phyloP scores from a whole-genome alignment of 2,113 vertebrate species.

The Ammodytes marinus region DNA sequence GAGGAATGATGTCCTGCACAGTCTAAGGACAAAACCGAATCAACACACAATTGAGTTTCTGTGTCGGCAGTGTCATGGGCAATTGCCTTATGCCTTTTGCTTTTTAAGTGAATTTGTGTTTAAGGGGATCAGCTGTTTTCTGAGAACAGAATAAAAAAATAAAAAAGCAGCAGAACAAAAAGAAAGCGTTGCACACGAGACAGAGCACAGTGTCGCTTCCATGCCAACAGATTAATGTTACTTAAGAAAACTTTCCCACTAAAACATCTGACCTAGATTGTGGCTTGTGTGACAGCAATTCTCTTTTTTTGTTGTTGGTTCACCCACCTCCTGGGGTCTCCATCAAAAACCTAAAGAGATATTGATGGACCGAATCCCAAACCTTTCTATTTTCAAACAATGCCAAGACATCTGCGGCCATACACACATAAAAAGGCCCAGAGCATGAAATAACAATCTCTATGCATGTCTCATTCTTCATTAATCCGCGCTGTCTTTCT shows the following conservation, averaged over 20 bases:
- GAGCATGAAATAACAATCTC: constrained; percentile 19
- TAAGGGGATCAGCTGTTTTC: constrained; percentile 25
- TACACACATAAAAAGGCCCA: constrained; percentile 3
- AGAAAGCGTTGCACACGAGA: constrained; percentile 1
- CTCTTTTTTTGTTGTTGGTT: not conserved
- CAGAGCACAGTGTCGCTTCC: constrained; percentile 3
- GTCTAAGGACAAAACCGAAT: constrained; percentile 24
- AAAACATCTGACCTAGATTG: constrained; percentile 44
- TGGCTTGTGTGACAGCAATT: constrained; percentile 17
- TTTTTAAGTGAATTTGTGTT: constrained; percentile 3
- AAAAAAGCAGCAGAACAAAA: constrained; percentile 5
- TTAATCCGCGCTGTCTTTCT: constrained; percentile 3
- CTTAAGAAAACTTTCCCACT: constrained; percentile 19
- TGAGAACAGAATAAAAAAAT: not conserved
- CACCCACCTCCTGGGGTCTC: constrained; percentile 21
- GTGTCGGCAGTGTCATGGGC: not conserved
- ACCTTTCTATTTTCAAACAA: constrained; percentile 40
- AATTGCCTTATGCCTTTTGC: constrained; percentile 5
- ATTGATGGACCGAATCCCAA: constrained; percentile 42
- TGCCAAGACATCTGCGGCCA: constrained; percentile 15
- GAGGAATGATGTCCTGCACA: constrained; percentile 15
- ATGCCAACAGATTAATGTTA: constrained; percentile 15
- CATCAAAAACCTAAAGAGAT: constrained; percentile 25
- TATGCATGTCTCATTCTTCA: constrained; percentile 2
- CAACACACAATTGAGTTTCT: constrained; percentile 32